These are phyloP conservation scores for Aphaenogaster floridana DNA, from an alignment of 1,140 invertebrate species.

Conservation along the genomic window DNA sequence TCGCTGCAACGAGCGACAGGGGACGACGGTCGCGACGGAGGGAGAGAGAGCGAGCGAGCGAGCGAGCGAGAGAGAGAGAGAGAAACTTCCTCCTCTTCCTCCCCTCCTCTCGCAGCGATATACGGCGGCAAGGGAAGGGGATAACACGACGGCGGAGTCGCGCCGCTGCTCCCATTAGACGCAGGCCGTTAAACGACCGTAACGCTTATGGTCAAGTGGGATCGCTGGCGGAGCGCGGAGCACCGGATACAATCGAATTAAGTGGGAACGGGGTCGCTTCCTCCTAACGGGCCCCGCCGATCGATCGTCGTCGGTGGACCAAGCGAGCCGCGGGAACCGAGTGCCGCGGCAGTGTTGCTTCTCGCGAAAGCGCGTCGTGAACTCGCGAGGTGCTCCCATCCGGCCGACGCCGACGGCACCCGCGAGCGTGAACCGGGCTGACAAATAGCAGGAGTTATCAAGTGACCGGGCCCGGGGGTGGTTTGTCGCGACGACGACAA, in stretches of 20 bases:
- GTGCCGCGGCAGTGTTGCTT: conserved; percentile 12
- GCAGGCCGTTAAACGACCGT: conserved; percentile 63
- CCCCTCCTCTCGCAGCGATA: conserved; percentile 33
- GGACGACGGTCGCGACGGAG: conserved; percentile 17
- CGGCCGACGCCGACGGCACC: not conserved
- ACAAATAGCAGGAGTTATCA: not conserved
- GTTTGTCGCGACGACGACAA: not conserved
- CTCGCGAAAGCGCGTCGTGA: conserved; percentile 8
- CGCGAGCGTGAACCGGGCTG: not conserved
- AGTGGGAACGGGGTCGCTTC: conserved; percentile 68
- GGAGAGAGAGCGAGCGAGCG: conserved; percentile 22
- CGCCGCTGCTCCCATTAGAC: conserved; percentile 53
- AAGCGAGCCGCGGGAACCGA: not conserved
- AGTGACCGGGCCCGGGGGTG: conserved; percentile 11
- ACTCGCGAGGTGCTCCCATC: not conserved
- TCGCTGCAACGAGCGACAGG: conserved; percentile 10
- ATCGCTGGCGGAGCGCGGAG: conserved; percentile 39
- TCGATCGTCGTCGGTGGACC: conserved; percentile 60
- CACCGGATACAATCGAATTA: conserved; percentile 67
- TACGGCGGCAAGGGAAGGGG: conserved; percentile 17
- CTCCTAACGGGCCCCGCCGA: conserved; percentile 55
- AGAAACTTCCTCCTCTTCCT: conserved; percentile 6
- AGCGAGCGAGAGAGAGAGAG: not conserved
- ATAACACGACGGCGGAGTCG: conserved; percentile 48
- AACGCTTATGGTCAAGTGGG: conserved; percentile 66